Percentiles rank a stretch among this genome's conserved stretches.
phyloP scores from a whole-genome alignment of 2,113 vertebrate genomes.

The Cyphomyrus plagiostoma region DNA sequence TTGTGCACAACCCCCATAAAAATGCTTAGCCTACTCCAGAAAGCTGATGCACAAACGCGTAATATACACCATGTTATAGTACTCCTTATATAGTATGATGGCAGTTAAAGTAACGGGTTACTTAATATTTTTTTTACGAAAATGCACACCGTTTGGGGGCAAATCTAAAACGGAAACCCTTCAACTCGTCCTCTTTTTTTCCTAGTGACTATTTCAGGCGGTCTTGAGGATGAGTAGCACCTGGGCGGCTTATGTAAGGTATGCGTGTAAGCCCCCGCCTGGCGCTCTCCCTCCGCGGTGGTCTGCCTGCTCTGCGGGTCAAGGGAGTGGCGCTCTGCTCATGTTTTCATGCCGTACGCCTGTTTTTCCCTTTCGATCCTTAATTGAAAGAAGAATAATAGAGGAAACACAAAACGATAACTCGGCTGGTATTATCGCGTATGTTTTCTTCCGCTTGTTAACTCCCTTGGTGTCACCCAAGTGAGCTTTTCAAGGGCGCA shows the following conservation, averaged over 20 bases:
- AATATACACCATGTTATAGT: background rate
- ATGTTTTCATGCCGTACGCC: background rate
- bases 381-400: background rate
- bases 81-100: background rate
- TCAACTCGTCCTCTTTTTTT: background rate
- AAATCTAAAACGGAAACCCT: background rate
- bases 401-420: background rate
- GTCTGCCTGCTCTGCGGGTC: background rate
- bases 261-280: background rate
- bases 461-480: background rate
- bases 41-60: background rate
- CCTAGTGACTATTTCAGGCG: background rate
- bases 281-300: background rate
- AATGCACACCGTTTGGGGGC: background rate
- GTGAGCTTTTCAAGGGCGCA: conserved; percentile 1
- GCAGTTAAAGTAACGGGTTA: background rate
- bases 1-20: background rate
- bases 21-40: background rate
- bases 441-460: conserved; percentile 8
- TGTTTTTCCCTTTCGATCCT: background rate
- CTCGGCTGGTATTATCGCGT: background rate
- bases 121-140: background rate
- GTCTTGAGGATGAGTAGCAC: background rate
- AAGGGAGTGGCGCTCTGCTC: background rate
- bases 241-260: background rate